These are phyloP conservation scores for Channa maculata DNA, from an alignment of 2,113 vertebrate genomes.

Conservation along the genomic window DNA sequence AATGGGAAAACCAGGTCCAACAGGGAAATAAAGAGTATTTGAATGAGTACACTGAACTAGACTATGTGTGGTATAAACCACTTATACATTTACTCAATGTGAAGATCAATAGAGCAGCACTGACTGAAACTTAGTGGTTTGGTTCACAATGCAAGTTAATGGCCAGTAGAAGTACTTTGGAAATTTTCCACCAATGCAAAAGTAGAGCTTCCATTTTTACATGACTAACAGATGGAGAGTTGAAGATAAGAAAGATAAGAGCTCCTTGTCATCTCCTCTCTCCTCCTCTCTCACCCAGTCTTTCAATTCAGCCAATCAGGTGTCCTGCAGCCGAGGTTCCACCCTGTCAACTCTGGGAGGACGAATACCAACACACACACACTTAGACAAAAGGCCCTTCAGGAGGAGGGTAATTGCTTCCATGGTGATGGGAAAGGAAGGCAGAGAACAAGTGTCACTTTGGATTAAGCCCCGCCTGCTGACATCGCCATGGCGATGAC, in stretches of 20 bases:
- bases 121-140: too few relatives aligned
- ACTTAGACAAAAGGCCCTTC: slow-evolving; percentile 65
- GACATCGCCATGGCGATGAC: slow-evolving; percentile 93
- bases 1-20: too few relatives aligned
- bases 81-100: too few relatives aligned
- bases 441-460: slow-evolving; percentile 99
- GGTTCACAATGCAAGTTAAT: too few relatives aligned
- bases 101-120: too few relatives aligned
- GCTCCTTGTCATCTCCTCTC: neutral
- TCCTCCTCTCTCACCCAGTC: slow-evolving; percentile 7
- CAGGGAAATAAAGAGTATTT: too few relatives aligned
- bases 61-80: too few relatives aligned
- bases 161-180: too few relatives aligned
- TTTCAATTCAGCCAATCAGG: slow-evolving; percentile 70
- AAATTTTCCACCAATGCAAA: too few relatives aligned
- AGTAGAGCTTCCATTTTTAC: too few relatives aligned
- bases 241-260: neutral
- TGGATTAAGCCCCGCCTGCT: slow-evolving; percentile 97
- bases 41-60: too few relatives aligned
- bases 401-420: slow-evolving; percentile 92
- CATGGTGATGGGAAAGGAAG: slow-evolving; percentile 94
- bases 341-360: slow-evolving; percentile 55
- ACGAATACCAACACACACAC: slow-evolving; percentile 35
- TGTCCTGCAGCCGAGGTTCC: slow-evolving; percentile 67
- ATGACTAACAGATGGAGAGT: neutral